Evolutionary conservation across 2,888 invertebrate species (phyloP), one percentile per base, ranked within the genome.

Genomic region (Tillus elongatus): DNA sequence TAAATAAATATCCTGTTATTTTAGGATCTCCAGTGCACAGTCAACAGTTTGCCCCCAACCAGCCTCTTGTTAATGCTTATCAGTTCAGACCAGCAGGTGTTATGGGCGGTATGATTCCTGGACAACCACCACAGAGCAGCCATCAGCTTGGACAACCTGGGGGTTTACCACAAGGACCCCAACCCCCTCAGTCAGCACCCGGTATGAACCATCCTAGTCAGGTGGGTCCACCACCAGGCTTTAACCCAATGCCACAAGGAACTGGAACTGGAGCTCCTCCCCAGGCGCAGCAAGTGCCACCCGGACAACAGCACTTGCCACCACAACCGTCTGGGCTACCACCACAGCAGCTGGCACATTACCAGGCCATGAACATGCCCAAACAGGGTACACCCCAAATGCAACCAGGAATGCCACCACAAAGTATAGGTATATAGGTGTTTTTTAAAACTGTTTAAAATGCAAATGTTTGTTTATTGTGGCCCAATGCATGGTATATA

Each of bases 151-250:
- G n/a, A n/a, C n/a, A n/a, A n/a, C n/a, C 57, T 15, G 39, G 56
- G 27, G 44, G 33, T 53, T 62, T 47, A 42, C 44, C 43, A 1
- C 49, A 47, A 35, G 47, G 50, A 32, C 61, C 62, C 40, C 52
- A 57, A 28, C 45, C 42, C 11, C 41, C 40, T 39, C 41, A 44
- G 3, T 38, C 34, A 15, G 33, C 32, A 26, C 34, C 42, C 9
- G 36, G 27, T 9, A 33, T 19, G 26, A 42, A 41, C 37, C 47
- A 39, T 29, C 37, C 44, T 2, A 19, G 37, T 13, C 38, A 42
- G 27, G 37, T 40, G 35, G 39, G 42, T 4, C 40, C 41, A 31
- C 40, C 44, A 10, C 40, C 36, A 19, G 40, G 43, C 27, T 43
- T 33, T 33, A 32, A 36, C 32, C 32, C 27, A 4, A 31, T 26